A percentile compares a stretch with the other conserved stretches of the same genome.
Conservation (phyloP, 2,888 invertebrate species). For the Caenorhabditis japonica region DNA sequence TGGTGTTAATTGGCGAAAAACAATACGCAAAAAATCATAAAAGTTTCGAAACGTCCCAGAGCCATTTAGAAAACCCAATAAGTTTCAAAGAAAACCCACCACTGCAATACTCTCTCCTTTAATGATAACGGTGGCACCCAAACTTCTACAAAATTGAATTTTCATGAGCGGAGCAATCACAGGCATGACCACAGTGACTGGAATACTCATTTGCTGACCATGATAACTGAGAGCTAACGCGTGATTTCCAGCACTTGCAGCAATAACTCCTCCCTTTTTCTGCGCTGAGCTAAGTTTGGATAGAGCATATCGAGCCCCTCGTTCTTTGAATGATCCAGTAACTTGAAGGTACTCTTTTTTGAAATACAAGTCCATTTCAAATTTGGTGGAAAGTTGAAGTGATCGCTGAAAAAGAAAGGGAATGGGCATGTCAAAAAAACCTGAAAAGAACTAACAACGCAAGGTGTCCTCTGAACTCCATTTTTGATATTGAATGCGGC, state of each 20-base stretch:
- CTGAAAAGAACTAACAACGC: constrained; percentile 82
- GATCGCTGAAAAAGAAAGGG: constrained; percentile 84
- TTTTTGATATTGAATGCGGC: constrained; percentile 90
- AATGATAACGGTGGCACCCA: constrained; percentile 88
- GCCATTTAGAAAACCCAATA: too few species aligned
- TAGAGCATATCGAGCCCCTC: constrained; percentile 83
- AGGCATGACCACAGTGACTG: constrained; percentile 93
- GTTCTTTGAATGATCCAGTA: constrained; percentile 96
- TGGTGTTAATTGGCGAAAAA: too few species aligned
- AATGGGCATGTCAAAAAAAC: not conserved
- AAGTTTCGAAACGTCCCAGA: too few species aligned
- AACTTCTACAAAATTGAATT: constrained; percentile 88
- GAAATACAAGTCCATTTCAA: constrained; percentile 89
- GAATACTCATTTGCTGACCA: constrained; percentile 83
- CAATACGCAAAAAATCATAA: too few species aligned
- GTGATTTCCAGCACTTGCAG: constrained; percentile 84
- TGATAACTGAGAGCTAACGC: constrained; percentile 89
- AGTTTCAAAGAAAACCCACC: constrained; percentile 31
- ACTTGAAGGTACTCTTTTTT: constrained; percentile 94
- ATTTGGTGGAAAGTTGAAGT: constrained; percentile 84
- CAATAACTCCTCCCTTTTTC: constrained; percentile 65
- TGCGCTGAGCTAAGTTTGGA: constrained; percentile 55
- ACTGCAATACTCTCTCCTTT: constrained; percentile 77
- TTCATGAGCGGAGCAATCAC: constrained; percentile 95
- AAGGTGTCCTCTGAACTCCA: constrained; percentile 88